Conservation (phyloP, 2,888 invertebrate species). For the Limnephilus lunatus region DNA sequence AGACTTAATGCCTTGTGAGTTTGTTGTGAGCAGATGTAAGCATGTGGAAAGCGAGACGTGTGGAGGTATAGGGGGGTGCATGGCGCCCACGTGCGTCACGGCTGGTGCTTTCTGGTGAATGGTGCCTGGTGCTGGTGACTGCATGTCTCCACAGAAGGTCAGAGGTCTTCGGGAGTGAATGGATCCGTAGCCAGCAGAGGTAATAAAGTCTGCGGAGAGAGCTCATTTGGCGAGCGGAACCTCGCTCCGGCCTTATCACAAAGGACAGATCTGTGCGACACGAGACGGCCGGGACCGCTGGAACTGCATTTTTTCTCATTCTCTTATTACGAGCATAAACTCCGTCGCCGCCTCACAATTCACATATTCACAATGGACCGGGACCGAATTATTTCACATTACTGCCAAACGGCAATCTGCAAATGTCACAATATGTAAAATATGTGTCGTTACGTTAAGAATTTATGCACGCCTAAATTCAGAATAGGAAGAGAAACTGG, state of each 20-base stretch:
- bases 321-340: slow-evolving; percentile 49
- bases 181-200: slow-evolving; percentile 24
- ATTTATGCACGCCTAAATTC: slow-evolving; percentile 42
- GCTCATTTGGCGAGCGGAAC: slow-evolving; percentile 53
- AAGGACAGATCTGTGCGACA: slow-evolving; percentile 52
- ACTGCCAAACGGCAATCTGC: slow-evolving; percentile 43
- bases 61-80: neutral
- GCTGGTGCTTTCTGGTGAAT: neutral
- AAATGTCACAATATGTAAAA: slow-evolving; percentile 48
- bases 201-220: slow-evolving; percentile 38
- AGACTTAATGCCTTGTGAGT: neutral
- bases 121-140: slow-evolving; percentile 10
- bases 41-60: slow-evolving; percentile 4
- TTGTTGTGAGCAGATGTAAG: neutral
- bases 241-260: slow-evolving; percentile 55
- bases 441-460: slow-evolving; percentile 34
- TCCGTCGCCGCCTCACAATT: slow-evolving; percentile 35
- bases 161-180: neutral
- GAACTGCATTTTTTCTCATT: slow-evolving; percentile 42
- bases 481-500: slow-evolving; percentile 46
- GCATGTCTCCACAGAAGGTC: slow-evolving; percentile 16
- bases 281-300: slow-evolving; percentile 45
- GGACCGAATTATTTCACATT: slow-evolving; percentile 30
- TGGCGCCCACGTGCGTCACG: slow-evolving; percentile 16
- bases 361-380: slow-evolving; percentile 50